phyloP scores from a whole-genome alignment of 2,113 vertebrate genomes.

The Limanda limanda region DNA sequence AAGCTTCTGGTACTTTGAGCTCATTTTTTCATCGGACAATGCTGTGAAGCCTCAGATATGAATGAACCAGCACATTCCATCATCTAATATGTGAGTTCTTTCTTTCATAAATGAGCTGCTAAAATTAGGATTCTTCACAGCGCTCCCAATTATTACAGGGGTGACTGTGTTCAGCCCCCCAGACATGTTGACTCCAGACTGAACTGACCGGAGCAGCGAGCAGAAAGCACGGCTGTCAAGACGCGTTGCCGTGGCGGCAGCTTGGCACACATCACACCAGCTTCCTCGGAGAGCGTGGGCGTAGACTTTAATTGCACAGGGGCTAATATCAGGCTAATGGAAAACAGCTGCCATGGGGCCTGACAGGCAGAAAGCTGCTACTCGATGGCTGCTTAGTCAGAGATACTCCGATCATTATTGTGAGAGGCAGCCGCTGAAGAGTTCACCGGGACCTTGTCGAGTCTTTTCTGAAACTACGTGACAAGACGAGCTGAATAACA shows the following conservation, averaged over 20 bases:
- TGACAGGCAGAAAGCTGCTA: conserved; percentile 59
- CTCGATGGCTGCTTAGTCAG: conserved; percentile 55
- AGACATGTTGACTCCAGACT: conserved; percentile 23
- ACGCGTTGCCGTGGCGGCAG: not conserved
- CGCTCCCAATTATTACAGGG: not conserved
- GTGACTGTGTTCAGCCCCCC: conserved; percentile 12
- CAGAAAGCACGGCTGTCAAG: conserved; percentile 26
- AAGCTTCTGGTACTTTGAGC: no score
- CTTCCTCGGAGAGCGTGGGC: conserved; percentile 53
- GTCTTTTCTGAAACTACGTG: conserved; percentile 23
- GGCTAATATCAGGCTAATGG: conserved; percentile 77
- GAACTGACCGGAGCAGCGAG: conserved; percentile 32
- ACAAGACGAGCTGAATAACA: conserved; percentile 10
- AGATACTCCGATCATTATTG: conserved; percentile 43
- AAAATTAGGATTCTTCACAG: not conserved
- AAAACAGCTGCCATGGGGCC: conserved; percentile 72
- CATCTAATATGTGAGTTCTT: no score
- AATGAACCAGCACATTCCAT: not conserved
- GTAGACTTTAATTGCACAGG: conserved; percentile 68
- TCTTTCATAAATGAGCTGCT: not conserved
- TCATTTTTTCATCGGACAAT: no score
- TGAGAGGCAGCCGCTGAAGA: conserved; percentile 37
- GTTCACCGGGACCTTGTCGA: not conserved
- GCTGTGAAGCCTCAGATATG: not conserved
- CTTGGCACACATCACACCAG: conserved; percentile 32